Evolutionary conservation across 2,888 invertebrate species (phyloP), one percentile per base, ranked within the genome.

Genomic region (Galerucella calmariensis): DNA sequence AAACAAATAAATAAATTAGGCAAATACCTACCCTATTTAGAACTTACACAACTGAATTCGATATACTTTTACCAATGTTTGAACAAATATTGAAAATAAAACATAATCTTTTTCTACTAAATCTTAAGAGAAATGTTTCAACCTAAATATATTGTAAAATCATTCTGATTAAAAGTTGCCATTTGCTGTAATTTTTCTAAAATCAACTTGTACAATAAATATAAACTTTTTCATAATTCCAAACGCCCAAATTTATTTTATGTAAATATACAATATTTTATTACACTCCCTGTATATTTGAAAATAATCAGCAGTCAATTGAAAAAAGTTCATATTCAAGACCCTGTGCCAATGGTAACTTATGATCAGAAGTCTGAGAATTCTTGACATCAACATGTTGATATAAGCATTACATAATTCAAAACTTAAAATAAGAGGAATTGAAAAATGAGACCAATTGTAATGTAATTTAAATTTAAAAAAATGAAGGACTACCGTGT

Each of bases 1-100:
- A 63, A 62, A 24, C n/a, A 63, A 69, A 69, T 56, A 41, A 59
- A 27, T 51, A 46, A 61, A 51, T 16, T 5, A 14, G 67, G 27
- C n/a, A 67, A 58, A 58, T 2, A 16, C 56, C 56, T 56, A 56
- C 8, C n/a, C n/a, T 53, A 16, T 56, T 56, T 56, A 16, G 16
- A 56, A 56, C 56, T 56, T 56, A 56, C 20, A 56, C 20, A 56
- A 16, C n/a, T 16, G 11, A 20, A 56, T 56, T 56, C 56, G 9
- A 56, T 56, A 10, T 56, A 56, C 20, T 56, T 56, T 20, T 10
- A 56, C 20, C 10, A 20, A 56, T 16, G 20, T 56, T 6, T 20
- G 16, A 20, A 56, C n/a, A 56, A 10, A 16, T n/a, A 14, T 8
- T 8, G n/a, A n/a, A 51, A n/a, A 51, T 51, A 51, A 51, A 51